phyloP scores from a whole-genome alignment of 1,140 invertebrate species.

The Druon quercuslanigerum region DNA sequence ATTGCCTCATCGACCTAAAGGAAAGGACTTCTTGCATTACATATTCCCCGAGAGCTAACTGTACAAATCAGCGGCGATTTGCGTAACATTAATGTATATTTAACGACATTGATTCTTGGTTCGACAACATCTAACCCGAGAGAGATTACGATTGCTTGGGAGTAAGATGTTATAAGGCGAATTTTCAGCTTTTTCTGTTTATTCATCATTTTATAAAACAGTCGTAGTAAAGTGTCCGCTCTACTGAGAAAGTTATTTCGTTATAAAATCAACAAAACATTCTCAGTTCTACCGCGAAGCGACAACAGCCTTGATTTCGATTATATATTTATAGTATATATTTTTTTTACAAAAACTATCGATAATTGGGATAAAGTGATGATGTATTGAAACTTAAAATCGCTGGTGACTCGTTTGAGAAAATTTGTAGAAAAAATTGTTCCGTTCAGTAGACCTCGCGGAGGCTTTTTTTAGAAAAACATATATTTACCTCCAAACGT shows the following conservation, averaged over 20 bases:
- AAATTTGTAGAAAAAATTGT: constrained; percentile 64
- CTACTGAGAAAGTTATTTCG: constrained; percentile 15
- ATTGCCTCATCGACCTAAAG: neutral
- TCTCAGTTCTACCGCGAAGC: constrained; percentile 25
- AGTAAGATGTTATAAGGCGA: constrained; percentile 16
- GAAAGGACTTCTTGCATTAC: neutral
- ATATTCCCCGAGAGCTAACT: neutral
- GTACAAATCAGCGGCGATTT: constrained; percentile 5
- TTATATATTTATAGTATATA: neutral
- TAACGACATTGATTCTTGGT: constrained; percentile 5
- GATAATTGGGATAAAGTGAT: neutral
- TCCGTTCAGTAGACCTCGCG: constrained; percentile 58
- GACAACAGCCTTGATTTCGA: constrained; percentile 27
- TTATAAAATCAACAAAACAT: constrained; percentile 30
- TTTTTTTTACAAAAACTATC: constrained; percentile 27
- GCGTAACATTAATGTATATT: constrained; percentile 2
- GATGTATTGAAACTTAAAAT: constrained; percentile 28
- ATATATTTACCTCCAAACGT: constrained; percentile 37
- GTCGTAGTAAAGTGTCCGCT: constrained; percentile 32
- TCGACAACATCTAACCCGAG: constrained; percentile 4
- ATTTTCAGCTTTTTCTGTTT: constrained; percentile 21
- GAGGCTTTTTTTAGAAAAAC: constrained; percentile 30
- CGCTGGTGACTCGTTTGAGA: constrained; percentile 41
- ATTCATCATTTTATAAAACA: constrained; percentile 28
- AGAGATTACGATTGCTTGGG: constrained; percentile 11